These are phyloP conservation scores for Pterocles burchelli DNA, from an alignment of 2,113 vertebrate genomes.

Conservation along the genomic window DNA sequence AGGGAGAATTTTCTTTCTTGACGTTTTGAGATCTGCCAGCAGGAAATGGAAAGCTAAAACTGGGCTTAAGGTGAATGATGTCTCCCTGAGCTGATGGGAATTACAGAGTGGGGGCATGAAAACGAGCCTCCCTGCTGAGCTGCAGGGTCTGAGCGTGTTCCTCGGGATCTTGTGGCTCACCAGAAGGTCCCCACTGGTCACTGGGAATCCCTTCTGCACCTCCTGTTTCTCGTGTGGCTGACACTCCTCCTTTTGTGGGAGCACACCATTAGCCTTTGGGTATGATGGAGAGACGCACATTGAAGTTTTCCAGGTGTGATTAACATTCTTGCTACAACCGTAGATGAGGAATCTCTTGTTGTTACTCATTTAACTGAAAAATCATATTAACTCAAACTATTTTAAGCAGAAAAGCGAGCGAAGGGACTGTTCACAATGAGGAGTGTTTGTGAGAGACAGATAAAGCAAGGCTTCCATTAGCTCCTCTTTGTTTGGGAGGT, in stretches of 20 bases:
- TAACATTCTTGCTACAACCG: neutral
- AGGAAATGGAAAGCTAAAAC: neutral
- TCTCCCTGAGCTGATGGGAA: neutral
- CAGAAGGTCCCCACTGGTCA: neutral
- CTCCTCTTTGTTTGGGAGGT: neutral
- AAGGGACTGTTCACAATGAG: neutral
- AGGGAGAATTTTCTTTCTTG: neutral
- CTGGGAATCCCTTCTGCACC: neutral
- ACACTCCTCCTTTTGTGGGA: neutral
- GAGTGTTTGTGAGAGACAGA: neutral
- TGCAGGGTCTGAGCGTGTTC: neutral
- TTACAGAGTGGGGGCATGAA: neutral
- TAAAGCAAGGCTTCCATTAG: neutral
- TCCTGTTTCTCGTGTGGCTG: neutral
- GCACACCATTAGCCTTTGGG: neutral
- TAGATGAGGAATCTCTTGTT: neutral
- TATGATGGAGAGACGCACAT: neutral
- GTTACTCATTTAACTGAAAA: slow-evolving; percentile 14
- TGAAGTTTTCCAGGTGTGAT: neutral
- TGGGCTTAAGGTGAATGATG: neutral
- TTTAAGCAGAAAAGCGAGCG: neutral
- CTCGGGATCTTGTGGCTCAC: neutral
- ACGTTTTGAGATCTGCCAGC: neutral
- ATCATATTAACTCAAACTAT: neutral
- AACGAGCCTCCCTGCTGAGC: neutral